Evolutionary conservation across 2,113 vertebrate species (phyloP).

Genomic region (Uria lomvia): DNA sequence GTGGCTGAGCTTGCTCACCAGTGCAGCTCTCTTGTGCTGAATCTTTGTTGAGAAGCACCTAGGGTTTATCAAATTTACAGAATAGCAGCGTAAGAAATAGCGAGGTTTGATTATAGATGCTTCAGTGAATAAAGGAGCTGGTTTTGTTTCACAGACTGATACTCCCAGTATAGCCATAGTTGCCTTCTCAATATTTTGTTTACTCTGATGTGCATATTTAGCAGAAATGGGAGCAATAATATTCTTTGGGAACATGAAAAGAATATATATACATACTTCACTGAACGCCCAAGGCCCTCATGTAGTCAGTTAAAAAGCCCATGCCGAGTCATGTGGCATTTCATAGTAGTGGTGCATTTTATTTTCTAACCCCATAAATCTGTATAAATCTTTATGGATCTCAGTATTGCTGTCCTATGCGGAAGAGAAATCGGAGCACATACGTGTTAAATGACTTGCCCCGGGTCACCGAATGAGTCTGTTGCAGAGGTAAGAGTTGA

Average conservation of each 20-base stretch:
- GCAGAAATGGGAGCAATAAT: background rate
- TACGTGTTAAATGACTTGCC: background rate
- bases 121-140: conserved; percentile 32
- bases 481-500: background rate
- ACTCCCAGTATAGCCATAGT: background rate
- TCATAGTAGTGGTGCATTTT: background rate
- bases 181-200: conserved; percentile 37
- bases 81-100: conserved; percentile 35
- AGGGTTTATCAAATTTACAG: conserved; percentile 26
- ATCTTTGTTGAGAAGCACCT: background rate
- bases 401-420: background rate
- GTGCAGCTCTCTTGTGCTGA: background rate
- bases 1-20: background rate
- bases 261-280: background rate
- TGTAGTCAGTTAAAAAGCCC: background rate
- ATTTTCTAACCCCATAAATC: conserved; percentile 1
- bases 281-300: background rate
- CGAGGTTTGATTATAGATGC: conserved; percentile 11
- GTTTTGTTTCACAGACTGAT: conserved; percentile 28
- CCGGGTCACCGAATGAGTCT: background rate
- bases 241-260: background rate
- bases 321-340: conserved; percentile 3
- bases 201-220: conserved; percentile 25
- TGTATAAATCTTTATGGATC: background rate
- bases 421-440: background rate